phyloP scores from a whole-genome alignment of 2,113 vertebrate genomes.

The Protomyctophum bolini region DNA sequence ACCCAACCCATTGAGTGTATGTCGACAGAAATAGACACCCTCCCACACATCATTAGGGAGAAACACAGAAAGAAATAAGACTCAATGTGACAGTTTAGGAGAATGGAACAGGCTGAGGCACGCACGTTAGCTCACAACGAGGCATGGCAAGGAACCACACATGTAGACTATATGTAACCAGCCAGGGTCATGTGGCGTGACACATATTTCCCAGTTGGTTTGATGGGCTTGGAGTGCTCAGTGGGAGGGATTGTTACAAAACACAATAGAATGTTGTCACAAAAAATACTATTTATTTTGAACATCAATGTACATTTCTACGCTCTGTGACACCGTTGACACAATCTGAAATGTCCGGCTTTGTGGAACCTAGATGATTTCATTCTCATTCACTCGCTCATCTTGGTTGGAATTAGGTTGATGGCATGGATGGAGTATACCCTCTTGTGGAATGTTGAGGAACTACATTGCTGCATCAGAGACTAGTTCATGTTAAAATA shows the following conservation, averaged over 20 bases:
- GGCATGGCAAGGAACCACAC: conserved; percentile 29
- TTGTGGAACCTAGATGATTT: too few species aligned
- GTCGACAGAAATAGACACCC: too few species aligned
- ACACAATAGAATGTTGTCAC: conserved; percentile 17
- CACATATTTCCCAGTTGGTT: neutral
- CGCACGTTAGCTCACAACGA: conserved; percentile 57
- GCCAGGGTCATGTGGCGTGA: neutral
- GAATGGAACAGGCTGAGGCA: conserved; percentile 44
- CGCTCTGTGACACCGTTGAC: neutral
- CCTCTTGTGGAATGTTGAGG: conserved; percentile 59
- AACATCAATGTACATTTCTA: neutral
- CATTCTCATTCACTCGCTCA: too few species aligned
- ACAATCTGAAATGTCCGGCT: too few species aligned
- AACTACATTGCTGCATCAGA: neutral
- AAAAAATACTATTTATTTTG: neutral
- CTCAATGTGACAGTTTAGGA: conserved; percentile 60
- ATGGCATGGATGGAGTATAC: conserved; percentile 49
- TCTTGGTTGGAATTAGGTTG: conserved; percentile 13
- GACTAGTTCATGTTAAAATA: too few species aligned
- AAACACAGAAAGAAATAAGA: conserved; percentile 28
- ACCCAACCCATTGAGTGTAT: too few species aligned
- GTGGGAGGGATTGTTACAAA: conserved; percentile 22
- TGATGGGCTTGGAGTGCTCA: neutral
- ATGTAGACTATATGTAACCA: neutral
- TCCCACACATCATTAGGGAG: too few species aligned